A percentile compares a stretch with the other conserved stretches of the same genome.
These are phyloP conservation scores for Syngnathus rostellatus DNA, from an alignment of 2,797 vertebrate species.

Conservation along the genomic window DNA sequence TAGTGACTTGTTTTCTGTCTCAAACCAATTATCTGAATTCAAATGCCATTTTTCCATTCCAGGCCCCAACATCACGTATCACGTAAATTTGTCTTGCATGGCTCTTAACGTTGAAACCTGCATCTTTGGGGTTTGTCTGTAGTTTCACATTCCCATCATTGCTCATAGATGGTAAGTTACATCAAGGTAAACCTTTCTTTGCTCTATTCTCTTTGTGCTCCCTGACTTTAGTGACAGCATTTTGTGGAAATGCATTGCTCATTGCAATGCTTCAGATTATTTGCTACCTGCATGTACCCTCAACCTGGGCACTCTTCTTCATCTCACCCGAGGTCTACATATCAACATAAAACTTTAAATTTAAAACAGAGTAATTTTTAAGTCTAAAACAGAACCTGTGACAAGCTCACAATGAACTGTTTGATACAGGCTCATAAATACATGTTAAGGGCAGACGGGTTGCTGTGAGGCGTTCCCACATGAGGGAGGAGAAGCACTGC, in stretches of 20 bases:
- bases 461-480: conserved; percentile 16
- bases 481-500: conserved; percentile 20
- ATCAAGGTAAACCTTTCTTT: conserved; percentile 60
- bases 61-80: too few relatives aligned
- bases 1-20: too few relatives aligned
- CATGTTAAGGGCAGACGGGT: conserved; percentile 8
- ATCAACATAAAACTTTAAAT: not conserved
- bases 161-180: conserved; percentile 50
- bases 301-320: conserved; percentile 18
- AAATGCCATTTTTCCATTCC: too few relatives aligned
- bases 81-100: too few relatives aligned
- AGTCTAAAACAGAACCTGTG: not conserved
- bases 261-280: conserved; percentile 31
- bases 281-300: conserved; percentile 31
- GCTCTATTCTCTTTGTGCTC: conserved; percentile 32
- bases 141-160: conserved; percentile 13
- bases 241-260: conserved; percentile 41
- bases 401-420: not conserved
- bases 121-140: conserved; percentile 14
- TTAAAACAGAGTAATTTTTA: not conserved
- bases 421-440: conserved; percentile 7
- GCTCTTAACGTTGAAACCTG: not conserved
- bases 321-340: not conserved
- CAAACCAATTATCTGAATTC: too few relatives aligned
- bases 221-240: conserved; percentile 50